These are phyloP conservation scores for Apamea anceps DNA, from an alignment of 2,888 invertebrate species.

Conservation along the genomic window DNA sequence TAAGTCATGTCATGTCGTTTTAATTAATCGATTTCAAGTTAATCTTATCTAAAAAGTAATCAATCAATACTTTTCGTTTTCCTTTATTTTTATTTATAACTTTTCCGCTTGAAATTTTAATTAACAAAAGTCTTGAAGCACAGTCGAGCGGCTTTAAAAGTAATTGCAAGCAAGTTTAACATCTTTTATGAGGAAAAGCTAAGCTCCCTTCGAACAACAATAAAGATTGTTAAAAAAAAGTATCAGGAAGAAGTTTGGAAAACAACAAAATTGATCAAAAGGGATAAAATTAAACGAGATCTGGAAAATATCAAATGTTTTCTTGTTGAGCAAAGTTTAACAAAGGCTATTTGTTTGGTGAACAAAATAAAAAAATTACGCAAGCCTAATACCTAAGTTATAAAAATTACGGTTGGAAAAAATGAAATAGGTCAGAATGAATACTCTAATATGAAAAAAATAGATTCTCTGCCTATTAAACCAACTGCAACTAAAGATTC, in stretches of 20 bases:
- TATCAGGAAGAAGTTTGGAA: not conserved
- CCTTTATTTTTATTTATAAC: not conserved
- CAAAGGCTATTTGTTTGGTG: not conserved
- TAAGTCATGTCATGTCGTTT: not conserved
- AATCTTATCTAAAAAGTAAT: too few species aligned
- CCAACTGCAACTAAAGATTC: not conserved
- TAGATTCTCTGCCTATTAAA: not conserved
- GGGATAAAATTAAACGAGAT: not conserved
- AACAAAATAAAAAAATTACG: not conserved
- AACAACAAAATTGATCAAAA: too few species aligned
- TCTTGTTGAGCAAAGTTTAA: not conserved
- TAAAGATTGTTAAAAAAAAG: not conserved
- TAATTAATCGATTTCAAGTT: not conserved
- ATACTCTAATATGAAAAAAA: not conserved
- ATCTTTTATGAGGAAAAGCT: not conserved
- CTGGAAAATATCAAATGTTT: not conserved
- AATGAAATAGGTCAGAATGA: not conserved
- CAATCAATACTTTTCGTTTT: not conserved
- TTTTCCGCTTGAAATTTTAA: not conserved
- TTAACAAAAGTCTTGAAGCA: not conserved
- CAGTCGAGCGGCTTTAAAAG: slow-evolving; percentile 1
- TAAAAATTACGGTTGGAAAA: not conserved
- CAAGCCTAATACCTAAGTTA: not conserved
- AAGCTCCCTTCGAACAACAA: not conserved
- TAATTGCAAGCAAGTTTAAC: not conserved